Evolutionary conservation across 2,888 invertebrate species (phyloP), one percentile per base, ranked within the genome.

Genomic region (Sarcophaga subvicina): DNA sequence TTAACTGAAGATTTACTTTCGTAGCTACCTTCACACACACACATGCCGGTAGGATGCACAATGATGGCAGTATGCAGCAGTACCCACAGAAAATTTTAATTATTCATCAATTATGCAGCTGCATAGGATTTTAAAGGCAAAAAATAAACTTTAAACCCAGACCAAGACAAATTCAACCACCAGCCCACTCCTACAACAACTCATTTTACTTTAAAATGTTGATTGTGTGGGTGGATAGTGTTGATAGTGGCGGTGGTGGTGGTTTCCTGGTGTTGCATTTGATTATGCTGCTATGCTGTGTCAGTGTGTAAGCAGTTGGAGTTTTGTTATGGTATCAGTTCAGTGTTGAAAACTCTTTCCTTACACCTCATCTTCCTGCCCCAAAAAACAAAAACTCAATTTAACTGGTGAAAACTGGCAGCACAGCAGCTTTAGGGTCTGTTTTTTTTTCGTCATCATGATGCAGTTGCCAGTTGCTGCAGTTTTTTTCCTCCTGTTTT

Each of bases 101-200:
- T 84, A 87, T 84, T 81, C 84, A 87, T 87, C 81, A 87, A 87
- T 87, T 84, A 84, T 87, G 84, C 87, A 83, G 86, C 86, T 87
- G 87, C 80, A 78, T 77, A 54, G 54, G 11, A 54, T 80, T 49
- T 77, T 49, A 49, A 78, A 78, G 22, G 54, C 76, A 83, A 72
- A 67, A 71, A 11, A 12, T 49, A 54, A 72, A 76, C 20, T 37
- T 37, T 62, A 73, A 73, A 45, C 76, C 22, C 69, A 66, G 59
- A 20, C 63, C 37, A 47, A 59, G 59, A n/a, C 45, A 62, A 76
- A 59, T 67, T 12, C 59, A 78, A 69, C 60, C 78, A 67, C 25
- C 71, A 66, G 27, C 22, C 63, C 45, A 54, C 63, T 64, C 8
- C 81, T 45, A 62, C 66, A 60, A 20, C 83, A 76, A 72, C 66